Conservation (phyloP, 2,888 invertebrate species). For the Helicoverpa assulta region DNA sequence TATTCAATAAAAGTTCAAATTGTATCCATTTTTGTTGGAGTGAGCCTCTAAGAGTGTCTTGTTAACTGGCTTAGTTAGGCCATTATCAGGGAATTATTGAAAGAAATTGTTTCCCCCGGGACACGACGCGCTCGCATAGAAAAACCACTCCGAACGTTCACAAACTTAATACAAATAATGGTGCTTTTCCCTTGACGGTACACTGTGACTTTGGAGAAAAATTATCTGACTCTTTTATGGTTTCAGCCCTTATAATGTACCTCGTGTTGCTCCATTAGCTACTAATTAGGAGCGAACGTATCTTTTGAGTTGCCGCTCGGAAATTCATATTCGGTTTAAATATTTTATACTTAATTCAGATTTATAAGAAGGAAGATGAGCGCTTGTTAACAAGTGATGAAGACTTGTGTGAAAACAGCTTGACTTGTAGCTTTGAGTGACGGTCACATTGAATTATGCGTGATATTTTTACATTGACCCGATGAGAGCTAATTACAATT, state of each 20-base stretch:
- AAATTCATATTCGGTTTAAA: constrained; percentile 58
- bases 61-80: constrained; percentile 81
- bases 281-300: constrained; percentile 72
- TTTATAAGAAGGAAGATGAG: constrained; percentile 53
- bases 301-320: constrained; percentile 64
- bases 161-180: constrained; percentile 41
- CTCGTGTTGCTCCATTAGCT: constrained; percentile 74
- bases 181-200: constrained; percentile 47
- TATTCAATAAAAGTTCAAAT: constrained; percentile 76
- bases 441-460: not conserved
- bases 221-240: constrained; percentile 74
- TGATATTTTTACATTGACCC: no score
- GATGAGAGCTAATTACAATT: no score
- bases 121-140: constrained; percentile 38
- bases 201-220: constrained; percentile 59
- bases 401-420: not conserved
- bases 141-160: constrained; percentile 52
- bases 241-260: constrained; percentile 69
- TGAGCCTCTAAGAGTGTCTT: constrained; percentile 72
- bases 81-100: constrained; percentile 80
- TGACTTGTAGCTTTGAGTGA: not conserved
- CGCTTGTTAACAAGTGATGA: constrained; percentile 54
- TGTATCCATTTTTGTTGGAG: constrained; percentile 73
- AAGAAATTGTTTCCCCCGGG: constrained; percentile 75
- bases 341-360: constrained; percentile 61